phyloP scores from a whole-genome alignment of 1,140 invertebrate species.

The Elymnias hypermnestra region DNA sequence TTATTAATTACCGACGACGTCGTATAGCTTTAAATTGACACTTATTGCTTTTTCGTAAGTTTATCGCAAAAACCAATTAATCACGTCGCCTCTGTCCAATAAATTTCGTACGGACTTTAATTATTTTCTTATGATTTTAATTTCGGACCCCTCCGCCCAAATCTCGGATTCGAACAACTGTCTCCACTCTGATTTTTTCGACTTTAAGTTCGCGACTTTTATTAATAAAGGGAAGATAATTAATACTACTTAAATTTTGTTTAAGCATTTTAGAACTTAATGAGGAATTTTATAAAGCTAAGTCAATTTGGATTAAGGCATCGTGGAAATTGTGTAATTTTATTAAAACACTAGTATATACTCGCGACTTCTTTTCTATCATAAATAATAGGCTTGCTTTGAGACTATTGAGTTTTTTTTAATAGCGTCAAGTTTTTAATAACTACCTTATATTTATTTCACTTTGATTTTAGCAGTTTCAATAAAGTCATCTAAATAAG shows the following conservation, averaged over 20 bases:
- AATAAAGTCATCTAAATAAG: too few species aligned
- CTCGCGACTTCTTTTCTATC: too few species aligned
- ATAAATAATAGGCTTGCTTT: too few species aligned
- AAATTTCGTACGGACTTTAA: conserved; percentile 73
- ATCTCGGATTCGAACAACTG: conserved; percentile 67
- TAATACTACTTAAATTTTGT: conserved; percentile 75
- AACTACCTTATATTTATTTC: too few species aligned
- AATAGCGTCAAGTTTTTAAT: too few species aligned
- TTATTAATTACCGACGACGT: conserved; percentile 50
- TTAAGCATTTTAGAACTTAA: conserved; percentile 61
- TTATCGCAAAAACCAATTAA: conserved; percentile 65
- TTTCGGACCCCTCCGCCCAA: conserved; percentile 51
- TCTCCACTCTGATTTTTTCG: conserved; percentile 65
- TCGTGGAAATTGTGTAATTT: not conserved
- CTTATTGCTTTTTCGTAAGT: conserved; percentile 65
- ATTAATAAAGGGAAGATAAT: conserved; percentile 72
- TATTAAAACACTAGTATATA: too few species aligned
- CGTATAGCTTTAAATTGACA: conserved; percentile 57
- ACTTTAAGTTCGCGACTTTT: conserved; percentile 57
- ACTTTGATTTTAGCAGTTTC: too few species aligned
- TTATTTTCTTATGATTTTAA: conserved; percentile 77
- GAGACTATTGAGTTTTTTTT: too few species aligned
- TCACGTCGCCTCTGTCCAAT: conserved; percentile 69
- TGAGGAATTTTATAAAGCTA: conserved; percentile 39
- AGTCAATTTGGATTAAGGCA: not conserved